Base-by-base conservation (phyloP, 2,888 invertebrate species). In the Xanthia icteritia region DNA sequence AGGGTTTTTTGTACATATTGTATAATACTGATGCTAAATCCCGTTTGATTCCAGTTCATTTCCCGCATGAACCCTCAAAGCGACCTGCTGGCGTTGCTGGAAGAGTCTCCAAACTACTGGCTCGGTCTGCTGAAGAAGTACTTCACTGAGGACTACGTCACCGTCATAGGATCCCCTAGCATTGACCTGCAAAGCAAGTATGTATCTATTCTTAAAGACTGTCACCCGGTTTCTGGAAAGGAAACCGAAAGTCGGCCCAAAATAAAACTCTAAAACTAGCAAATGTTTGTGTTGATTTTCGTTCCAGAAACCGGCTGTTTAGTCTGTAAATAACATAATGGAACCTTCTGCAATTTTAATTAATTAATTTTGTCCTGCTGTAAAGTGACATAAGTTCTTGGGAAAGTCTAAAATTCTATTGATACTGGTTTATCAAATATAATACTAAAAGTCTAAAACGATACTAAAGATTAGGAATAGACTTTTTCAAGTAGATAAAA, bases 91-190 rank as follows among this genome's bases (percentile, higher is more conserved):
- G 97, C 97, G 84, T 94, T 99, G 84, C 93, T 97, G 73, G 91
- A 95, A 8, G 98, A 98, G 90, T 94, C 97, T 0, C 95, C 96
- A 31, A 93, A 96, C 0, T 99, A 97, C 94, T 99, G 99, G 99
- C 90, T 97, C 2, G 93, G 95, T n/a, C 94, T 99, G 20, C 90
- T 99, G 13, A 95, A 97, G 76, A 97, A 97, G 83, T 98, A 98
- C 94, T 97, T 98, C 78, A 96, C 98, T 4, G 97, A 97, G 23
- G 97, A 97, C 67, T 95, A 97, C 8, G 96, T 97, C 83, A 97
- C 97, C 9, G 94, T 98, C n/a, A 96, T 98, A 6, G 97, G 97
- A 63, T 97, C 97, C 11, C 97, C 97, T 11, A 96, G 95, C 86
- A 95, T 96, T 36, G 89, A 93, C 27, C 85, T 97, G 71, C 97